phyloP scores from a whole-genome alignment of 1,140 invertebrate genomes.

The Drosophila tristis region DNA sequence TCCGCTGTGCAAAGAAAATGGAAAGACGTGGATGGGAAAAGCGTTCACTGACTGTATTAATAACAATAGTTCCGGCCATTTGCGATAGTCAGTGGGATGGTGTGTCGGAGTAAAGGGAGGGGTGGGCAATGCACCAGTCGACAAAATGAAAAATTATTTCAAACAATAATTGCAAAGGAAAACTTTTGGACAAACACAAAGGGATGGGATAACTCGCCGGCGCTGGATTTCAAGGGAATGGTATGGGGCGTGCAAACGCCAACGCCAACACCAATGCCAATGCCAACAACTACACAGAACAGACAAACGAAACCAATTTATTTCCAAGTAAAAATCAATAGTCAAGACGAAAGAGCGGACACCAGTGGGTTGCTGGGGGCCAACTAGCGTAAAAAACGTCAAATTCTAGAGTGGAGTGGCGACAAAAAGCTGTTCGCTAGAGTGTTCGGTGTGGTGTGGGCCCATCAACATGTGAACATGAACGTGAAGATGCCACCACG shows the following conservation, averaged over 20 bases:
- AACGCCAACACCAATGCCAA: conserved; percentile 31
- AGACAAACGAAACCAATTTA: conserved; percentile 82
- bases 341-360: conserved; percentile 28
- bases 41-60: conserved; percentile 66
- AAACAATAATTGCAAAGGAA: conserved; percentile 73
- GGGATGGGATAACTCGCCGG: conserved; percentile 1
- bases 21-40: conserved; percentile 23
- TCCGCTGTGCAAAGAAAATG: conserved; percentile 3
- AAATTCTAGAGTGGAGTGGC: conserved; percentile 44
- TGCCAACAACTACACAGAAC: conserved; percentile 42
- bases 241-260: conserved; percentile 14
- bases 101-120: background rate
- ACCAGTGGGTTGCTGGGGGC: conserved; percentile 2
- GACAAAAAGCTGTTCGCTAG: conserved; percentile 43
- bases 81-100: conserved; percentile 43
- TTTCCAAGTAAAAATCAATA: conserved; percentile 82
- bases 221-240: too few species aligned
- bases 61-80: conserved; percentile 67
- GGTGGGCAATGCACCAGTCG: conserved; percentile 7
- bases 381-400: conserved; percentile 57
- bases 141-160: conserved; percentile 78
- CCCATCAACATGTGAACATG: conserved; percentile 46
- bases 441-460: background rate
- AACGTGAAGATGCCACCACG: conserved; percentile 52
- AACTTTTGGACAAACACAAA: conserved; percentile 54